These are phyloP conservation scores for Phyllotreta striolata DNA, from an alignment of 2,888 invertebrate species.

Conservation along the genomic window DNA sequence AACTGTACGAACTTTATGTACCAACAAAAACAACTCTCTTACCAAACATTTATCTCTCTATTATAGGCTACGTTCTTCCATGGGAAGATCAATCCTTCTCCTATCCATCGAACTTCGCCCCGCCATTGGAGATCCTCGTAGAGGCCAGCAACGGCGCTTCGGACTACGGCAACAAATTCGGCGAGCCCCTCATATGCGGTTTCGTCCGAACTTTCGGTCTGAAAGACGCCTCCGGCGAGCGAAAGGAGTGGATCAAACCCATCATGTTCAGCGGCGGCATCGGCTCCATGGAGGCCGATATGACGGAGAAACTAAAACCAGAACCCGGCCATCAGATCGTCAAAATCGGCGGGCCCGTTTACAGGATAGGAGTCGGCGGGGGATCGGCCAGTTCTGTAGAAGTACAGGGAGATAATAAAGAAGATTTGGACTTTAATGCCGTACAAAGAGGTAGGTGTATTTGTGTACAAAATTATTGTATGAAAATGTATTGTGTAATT, in stretches of 20 bases:
- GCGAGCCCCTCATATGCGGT: constrained; percentile 92
- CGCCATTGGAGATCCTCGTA: constrained; percentile 87
- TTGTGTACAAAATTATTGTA: too few species aligned
- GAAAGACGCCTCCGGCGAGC: constrained; percentile 65
- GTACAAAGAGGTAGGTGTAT: constrained; percentile 79
- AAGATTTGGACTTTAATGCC: constrained; percentile 92
- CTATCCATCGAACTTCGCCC: constrained; percentile 91
- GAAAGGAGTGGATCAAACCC: constrained; percentile 96
- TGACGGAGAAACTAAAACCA: constrained; percentile 81
- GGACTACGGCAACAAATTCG: constrained; percentile 99
- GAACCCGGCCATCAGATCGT: constrained; percentile 88
- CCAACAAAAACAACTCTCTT: too few species aligned
- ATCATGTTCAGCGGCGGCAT: constrained; percentile 98
- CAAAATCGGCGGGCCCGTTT: constrained; percentile 97
- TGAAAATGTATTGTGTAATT: too few species aligned
- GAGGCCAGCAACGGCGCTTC: constrained; percentile 98
- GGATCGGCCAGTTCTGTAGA: constrained; percentile 98
- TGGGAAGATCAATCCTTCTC: constrained; percentile 81
- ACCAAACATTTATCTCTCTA: too few species aligned
- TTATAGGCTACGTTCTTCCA: constrained; percentile 78
- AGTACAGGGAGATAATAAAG: constrained; percentile 88
- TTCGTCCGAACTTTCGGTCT: constrained; percentile 92
- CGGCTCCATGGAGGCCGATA: constrained; percentile 85
- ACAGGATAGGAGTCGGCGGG: constrained; percentile 97
- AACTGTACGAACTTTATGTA: too few species aligned